Evolutionary conservation across 30 jellyfish, hydroid and myxozoan genomes (phyloP), one percentile per base, ranked within the genome.

Genomic region (Turritopsis dohrnii): DNA sequence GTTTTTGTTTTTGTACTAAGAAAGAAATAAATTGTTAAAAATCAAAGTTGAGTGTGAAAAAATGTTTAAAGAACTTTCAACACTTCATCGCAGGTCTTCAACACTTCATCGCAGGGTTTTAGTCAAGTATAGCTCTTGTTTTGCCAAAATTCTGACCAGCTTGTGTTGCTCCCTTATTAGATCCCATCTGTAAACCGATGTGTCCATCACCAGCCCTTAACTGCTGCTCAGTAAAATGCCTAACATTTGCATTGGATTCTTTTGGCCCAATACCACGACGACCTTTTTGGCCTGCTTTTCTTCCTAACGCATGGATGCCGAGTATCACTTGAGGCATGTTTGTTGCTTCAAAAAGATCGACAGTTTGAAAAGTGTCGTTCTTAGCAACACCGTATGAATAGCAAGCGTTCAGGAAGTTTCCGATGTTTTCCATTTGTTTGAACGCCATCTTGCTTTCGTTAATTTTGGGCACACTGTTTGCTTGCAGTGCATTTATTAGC

Each of bases 341-440:
- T 76, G 79, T 71, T 30, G 84, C 89, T 54, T 95, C 99, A 74
- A 80, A 95, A 74, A 95, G 71, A 74, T 95, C 99, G 16, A 90
- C 97, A n/a, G 99, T 95, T 80, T 95, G 99, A 76, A 95, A 95
- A 52, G 83, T 72, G 82, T 95, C 99, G 27, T 81, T 31, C 53
- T 75, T 80, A 19, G 71, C 66, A 18, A 84, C 83, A 18, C 99
- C 99, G 52, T 84, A 87, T 29, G 54, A 53, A 21, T 79, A 89
- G 76, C 92, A 79, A n/a, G 96, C 95, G 1, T 85, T 25, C 23
- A 95, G 79, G 74, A 89, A 95, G 75, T 95, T 92, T 5, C 96
- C 93, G 71, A 95, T 95, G 76, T 95, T 95, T 71, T 95, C 99
- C 99, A 95, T 95, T 87, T 89, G 89, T 71, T 81, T 81, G 66